phyloP scores from a whole-genome alignment of 2,797 vertebrate species.

The Melopsittacus undulatus region DNA sequence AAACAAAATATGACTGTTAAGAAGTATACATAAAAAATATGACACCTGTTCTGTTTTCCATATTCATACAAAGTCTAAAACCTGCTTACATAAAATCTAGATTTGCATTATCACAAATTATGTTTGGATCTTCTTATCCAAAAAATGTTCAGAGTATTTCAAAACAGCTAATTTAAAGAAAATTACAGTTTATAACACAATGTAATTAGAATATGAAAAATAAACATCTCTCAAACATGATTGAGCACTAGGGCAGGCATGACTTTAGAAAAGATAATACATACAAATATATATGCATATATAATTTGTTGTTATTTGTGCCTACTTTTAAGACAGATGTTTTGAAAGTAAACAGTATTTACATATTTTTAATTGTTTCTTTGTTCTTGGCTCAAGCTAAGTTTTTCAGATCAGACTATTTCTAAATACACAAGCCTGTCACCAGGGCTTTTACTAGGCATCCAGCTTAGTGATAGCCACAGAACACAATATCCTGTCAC shows the following conservation, averaged over 20 bases:
- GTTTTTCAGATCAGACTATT: not conserved
- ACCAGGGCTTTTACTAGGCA: not conserved
- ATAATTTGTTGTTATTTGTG: not conserved
- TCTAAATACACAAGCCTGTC: not conserved
- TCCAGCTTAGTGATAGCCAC: not conserved
- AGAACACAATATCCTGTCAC: not conserved
- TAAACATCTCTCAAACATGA: not conserved
- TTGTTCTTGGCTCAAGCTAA: not conserved
- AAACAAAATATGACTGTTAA: not conserved
- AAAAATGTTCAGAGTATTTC: not conserved
- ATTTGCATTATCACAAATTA: not conserved
- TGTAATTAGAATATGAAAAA: not conserved
- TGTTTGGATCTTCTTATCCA: not conserved
- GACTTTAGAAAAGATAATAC: not conserved
- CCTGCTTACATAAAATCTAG: not conserved
- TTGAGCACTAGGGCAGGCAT: not conserved
- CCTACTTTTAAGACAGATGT: not conserved
- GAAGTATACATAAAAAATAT: not conserved
- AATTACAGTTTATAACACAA: not conserved
- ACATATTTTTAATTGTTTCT: not conserved
- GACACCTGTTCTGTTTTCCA: not conserved
- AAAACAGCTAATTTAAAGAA: not conserved
- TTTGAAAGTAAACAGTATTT: not conserved
- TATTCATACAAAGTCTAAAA: not conserved
- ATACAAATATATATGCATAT: not conserved